These are phyloP conservation scores for Chrosomus eos DNA, from an alignment of 2,797 vertebrate species.

Conservation along the genomic window DNA sequence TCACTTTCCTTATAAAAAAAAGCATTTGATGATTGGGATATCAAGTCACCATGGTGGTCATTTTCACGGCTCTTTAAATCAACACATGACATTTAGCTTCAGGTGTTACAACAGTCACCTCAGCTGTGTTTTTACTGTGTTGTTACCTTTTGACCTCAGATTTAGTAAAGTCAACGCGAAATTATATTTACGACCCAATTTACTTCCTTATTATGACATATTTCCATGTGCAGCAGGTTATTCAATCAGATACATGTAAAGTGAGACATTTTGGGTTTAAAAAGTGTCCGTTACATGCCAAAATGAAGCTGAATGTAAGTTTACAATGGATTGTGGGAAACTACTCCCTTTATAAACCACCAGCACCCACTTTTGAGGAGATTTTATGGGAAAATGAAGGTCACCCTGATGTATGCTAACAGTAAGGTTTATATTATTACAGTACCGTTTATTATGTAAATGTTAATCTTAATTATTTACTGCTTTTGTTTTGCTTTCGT, in stretches of 20 bases:
- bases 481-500: background rate
- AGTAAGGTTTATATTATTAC: background rate
- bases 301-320: background rate
- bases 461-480: background rate
- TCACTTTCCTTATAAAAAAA: background rate
- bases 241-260: background rate
- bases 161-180: constrained; percentile 20
- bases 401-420: background rate
- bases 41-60: constrained; percentile 14
- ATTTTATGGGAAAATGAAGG: background rate
- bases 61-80: constrained; percentile 4
- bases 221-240: background rate
- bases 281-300: background rate
- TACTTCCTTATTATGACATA: background rate
- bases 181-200: background rate
- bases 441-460: background rate
- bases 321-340: background rate
- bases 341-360: background rate
- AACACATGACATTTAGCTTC: background rate
- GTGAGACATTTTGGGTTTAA: background rate
- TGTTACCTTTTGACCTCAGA: background rate
- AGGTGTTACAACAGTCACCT: background rate
- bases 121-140: background rate
- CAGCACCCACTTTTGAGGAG: background rate
- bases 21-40: background rate